phyloP scores from a whole-genome alignment of 2,113 vertebrate genomes.

The Cranoglanis bouderius region DNA sequence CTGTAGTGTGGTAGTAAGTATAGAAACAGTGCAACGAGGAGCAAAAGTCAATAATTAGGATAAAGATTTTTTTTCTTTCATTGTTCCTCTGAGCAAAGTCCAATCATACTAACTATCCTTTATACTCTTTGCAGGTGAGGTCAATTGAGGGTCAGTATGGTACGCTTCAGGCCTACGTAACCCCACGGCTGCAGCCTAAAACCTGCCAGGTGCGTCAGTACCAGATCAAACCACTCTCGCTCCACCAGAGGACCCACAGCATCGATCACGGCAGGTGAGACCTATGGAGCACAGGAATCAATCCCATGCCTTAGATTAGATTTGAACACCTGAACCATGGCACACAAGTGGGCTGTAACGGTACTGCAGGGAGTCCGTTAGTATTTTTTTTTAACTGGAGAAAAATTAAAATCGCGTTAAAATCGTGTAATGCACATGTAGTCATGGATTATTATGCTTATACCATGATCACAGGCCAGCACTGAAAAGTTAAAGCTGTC shows the following conservation, averaged over 20 bases:
- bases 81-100: background rate
- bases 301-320: background rate
- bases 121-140: constrained; percentile 76
- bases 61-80: no score
- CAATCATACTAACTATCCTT: background rate
- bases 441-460: no score
- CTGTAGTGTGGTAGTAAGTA: background rate
- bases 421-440: no score
- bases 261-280: constrained; percentile 86
- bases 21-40: background rate
- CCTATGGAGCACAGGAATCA: background rate
- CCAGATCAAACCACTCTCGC: constrained; percentile 93
- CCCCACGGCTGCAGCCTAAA: constrained; percentile 93
- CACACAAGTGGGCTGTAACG: background rate
- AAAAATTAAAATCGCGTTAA: background rate
- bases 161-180: constrained; percentile 91
- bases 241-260: constrained; percentile 90
- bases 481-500: no score
- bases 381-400: background rate
- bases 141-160: constrained; percentile 98
- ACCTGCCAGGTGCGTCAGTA: constrained; percentile 93
- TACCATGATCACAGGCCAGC: no score
- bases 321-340: background rate
- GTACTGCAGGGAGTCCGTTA: background rate
- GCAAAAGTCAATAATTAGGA: background rate